Evolutionary conservation across 2,888 invertebrate species (phyloP).

Genomic region (Lasioglossum calceatum): DNA sequence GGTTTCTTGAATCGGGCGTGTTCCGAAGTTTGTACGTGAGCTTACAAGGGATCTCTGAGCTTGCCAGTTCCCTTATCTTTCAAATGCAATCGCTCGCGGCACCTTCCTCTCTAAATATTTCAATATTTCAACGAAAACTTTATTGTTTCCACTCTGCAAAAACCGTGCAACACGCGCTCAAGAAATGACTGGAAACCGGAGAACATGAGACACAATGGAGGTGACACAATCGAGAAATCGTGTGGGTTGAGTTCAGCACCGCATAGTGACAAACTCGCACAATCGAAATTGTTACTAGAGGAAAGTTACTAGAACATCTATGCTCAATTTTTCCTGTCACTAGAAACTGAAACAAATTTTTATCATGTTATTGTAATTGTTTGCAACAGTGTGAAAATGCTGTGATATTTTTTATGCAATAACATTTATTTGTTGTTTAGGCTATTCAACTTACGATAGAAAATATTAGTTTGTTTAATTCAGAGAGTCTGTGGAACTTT

Average conservation of each 20-base stretch:
- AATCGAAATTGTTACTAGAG: background rate
- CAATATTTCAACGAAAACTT: background rate
- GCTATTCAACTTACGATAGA: too few species aligned
- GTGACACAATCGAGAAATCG: background rate
- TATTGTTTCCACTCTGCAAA: background rate
- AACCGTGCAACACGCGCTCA: conserved; percentile 4
- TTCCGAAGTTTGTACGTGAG: conserved; percentile 20
- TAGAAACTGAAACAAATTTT: background rate
- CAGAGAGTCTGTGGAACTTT: too few species aligned
- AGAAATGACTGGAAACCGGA: conserved; percentile 43
- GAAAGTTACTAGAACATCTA: background rate
- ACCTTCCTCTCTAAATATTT: conserved; percentile 15
- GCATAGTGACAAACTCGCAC: background rate
- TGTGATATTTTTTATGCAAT: too few species aligned
- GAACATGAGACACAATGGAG: background rate
- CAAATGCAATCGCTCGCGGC: background rate
- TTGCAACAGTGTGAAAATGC: too few species aligned
- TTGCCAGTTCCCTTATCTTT: conserved; percentile 20
- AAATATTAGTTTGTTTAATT: too few species aligned
- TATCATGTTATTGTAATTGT: background rate
- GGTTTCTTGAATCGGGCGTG: conserved; percentile 22
- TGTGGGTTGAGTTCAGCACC: background rate
- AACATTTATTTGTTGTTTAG: too few species aligned
- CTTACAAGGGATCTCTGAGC: conserved; percentile 33
- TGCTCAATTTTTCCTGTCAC: background rate